Evolutionary conservation across 1,140 invertebrate genomes (phyloP), one percentile per base, ranked within the genome.

Genomic region (Brachionus plicatilis): DNA sequence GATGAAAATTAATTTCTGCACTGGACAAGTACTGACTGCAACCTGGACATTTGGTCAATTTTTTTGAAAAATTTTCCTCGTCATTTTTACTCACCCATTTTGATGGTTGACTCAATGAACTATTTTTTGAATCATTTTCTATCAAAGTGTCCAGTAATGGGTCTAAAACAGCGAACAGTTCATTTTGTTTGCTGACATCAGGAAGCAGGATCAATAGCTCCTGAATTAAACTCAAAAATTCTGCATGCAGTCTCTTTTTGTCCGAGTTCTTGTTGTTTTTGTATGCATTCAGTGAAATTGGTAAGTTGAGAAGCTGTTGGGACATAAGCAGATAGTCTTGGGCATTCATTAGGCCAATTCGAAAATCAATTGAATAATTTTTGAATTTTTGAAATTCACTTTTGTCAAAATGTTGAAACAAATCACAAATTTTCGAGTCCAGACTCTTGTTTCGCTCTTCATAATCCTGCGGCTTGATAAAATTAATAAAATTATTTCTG

Each of bases 341-440:
- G 2, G 56, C 53, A 7, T 82, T 82, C 56, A 82, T 65, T 43
- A 24, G 20, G 3, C 27, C 50, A 43, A 11, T 65, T 37, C 53
- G 14, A 65, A 82, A 82, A 12, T 60, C 50, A 47, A 37, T 60
- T 14, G 79, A 82, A 37, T 17, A 29, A 8, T 68, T 12, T 68
- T 82, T 82, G 12, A 82, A 82, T 24, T 41, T 60, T 65, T 82
- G 50, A 12, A 82, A 82, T 82, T 82, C 79, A n/a, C 27, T 41
- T 1, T 20, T 27, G 47, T 47, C 50, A 50, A 47, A 76, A 50
- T 47, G 14, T 14, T 56, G 27, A 37, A 82, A 82, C 27, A 82
- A 33, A 14, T 11, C 3, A 27, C 37, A 68, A 6, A 82, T 27
- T 33, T 45, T 68, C 14, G 53, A 45, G 9, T 68, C 60, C 0